Conservation (phyloP, 2,797 vertebrate genomes). For the Pogoniulus pusillus region DNA sequence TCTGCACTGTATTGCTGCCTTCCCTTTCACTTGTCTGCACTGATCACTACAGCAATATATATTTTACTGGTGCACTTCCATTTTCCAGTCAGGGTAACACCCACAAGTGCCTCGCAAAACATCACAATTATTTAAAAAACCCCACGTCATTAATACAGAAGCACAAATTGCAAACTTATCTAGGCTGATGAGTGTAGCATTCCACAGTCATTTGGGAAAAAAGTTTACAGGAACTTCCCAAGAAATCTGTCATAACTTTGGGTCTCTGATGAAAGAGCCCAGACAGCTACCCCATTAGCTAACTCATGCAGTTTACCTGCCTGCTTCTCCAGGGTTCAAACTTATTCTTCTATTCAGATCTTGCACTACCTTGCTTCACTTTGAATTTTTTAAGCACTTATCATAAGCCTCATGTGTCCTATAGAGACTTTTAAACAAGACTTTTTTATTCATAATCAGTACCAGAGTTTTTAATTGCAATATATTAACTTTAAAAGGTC, state of each 20-base stretch:
- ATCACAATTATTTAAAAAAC: not conserved
- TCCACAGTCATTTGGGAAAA: not conserved
- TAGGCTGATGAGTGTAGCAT: not conserved
- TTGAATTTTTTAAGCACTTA: not conserved
- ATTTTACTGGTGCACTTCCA: not conserved
- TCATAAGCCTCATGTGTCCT: not conserved
- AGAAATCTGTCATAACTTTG: not conserved
- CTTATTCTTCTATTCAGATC: not conserved
- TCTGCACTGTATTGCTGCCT: not conserved
- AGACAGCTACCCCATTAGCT: fast-evolving
- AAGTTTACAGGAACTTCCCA: not conserved
- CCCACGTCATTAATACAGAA: no score
- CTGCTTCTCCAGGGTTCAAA: not conserved
- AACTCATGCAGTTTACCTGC: not conserved
- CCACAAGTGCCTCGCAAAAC: not conserved
- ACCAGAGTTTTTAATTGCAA: conserved; percentile 24
- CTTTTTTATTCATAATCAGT: not conserved
- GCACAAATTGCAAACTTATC: not conserved
- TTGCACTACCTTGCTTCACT: not conserved
- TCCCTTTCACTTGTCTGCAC: not conserved
- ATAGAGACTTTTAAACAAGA: not conserved
- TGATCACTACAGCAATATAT: not conserved
- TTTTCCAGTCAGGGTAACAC: not conserved
- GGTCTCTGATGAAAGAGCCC: not conserved
- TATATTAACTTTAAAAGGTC: not conserved